These are phyloP conservation scores for Linnaemya vulpina DNA, from an alignment of 2,888 invertebrate genomes.

Conservation along the genomic window DNA sequence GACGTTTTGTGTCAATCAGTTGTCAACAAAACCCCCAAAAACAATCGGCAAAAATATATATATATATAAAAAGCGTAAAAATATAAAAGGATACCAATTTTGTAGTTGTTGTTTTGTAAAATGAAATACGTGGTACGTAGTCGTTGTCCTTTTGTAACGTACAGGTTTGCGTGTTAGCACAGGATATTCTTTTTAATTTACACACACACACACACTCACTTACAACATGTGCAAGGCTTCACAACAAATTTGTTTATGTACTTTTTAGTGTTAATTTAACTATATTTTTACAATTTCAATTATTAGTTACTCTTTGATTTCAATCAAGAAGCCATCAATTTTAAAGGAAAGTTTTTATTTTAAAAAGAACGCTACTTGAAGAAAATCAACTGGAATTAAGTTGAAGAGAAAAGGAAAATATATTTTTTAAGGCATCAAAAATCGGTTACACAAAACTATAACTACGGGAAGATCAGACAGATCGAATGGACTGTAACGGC, in stretches of 20 bases:
- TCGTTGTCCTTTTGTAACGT: conserved; percentile 28
- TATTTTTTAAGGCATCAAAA: too few relatives aligned
- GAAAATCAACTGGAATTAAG: background rate
- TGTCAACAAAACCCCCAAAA: conserved; percentile 41
- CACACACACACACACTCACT: conserved; percentile 39
- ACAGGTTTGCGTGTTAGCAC: conserved; percentile 41
- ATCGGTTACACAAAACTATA: too few relatives aligned
- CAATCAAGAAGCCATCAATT: conserved; percentile 30
- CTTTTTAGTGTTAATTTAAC: background rate
- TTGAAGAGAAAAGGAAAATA: background rate
- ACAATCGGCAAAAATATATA: conserved; percentile 3
- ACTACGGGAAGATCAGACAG: too few relatives aligned
- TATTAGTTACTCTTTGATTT: conserved; percentile 14
- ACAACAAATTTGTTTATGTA: conserved; percentile 21
- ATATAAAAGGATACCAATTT: conserved; percentile 59
- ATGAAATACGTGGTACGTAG: conserved; percentile 49
- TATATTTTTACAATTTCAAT: conserved; percentile 47
- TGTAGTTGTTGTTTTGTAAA: conserved; percentile 38
- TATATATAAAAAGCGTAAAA: conserved; percentile 27
- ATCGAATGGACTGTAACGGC: too few relatives aligned
- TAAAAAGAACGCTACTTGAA: background rate
- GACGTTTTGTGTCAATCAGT: conserved; percentile 33
- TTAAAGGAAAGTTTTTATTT: background rate
- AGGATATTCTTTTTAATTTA: conserved; percentile 2
- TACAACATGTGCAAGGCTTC: conserved; percentile 34